Conservation (phyloP, 1,140 invertebrate genomes). For the Neotoxoptera formosana region DNA sequence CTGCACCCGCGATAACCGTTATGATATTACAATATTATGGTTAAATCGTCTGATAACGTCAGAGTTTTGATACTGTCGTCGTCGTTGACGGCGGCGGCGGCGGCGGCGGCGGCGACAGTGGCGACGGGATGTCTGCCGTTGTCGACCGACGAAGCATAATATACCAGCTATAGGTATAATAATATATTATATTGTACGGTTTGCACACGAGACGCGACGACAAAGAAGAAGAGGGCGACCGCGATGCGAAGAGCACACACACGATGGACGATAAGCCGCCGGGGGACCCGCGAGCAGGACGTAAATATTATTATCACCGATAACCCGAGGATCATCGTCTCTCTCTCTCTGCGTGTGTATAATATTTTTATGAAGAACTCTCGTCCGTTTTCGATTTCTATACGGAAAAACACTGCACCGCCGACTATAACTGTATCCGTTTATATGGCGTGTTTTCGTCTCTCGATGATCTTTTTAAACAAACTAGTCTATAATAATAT, state of each 20-base stretch:
- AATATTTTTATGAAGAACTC: too few species aligned
- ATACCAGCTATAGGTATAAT: too few species aligned
- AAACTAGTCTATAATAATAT: constrained; percentile 41
- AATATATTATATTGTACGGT: too few species aligned
- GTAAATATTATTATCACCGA: constrained; percentile 22
- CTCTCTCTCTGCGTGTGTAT: too few species aligned
- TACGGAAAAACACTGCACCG: background rate
- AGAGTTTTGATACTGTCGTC: background rate
- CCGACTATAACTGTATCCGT: background rate
- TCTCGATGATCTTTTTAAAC: constrained; percentile 14
- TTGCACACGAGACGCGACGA: background rate
- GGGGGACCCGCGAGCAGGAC: background rate
- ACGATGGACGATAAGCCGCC: background rate
- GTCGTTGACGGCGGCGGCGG: background rate
- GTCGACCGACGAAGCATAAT: background rate
- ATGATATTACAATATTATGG: background rate
- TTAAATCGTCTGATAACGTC: background rate
- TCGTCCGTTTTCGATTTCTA: constrained; percentile 25
- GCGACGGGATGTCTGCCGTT: background rate
- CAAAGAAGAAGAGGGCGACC: background rate
- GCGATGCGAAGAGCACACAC: too few species aligned
- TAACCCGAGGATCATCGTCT: background rate
- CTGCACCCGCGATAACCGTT: background rate
- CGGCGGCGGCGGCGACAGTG: too few species aligned
- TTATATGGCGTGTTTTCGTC: background rate